Evolutionary conservation across 2,113 vertebrate genomes (phyloP), one percentile per base, ranked within the genome.

Genomic region (Cepphus grylle): DNA sequence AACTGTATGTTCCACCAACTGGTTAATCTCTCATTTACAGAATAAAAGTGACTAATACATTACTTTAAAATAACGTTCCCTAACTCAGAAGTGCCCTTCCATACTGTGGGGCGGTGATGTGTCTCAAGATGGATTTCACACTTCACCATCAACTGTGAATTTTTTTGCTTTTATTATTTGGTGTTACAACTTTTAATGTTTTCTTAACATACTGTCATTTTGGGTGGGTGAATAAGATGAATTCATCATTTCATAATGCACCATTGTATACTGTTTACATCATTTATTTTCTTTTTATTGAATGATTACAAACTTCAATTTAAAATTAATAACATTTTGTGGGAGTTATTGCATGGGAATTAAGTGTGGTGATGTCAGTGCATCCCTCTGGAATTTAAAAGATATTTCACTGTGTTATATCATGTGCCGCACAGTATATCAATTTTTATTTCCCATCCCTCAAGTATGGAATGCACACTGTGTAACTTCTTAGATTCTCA

Each of bases 361-460:
- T 97, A 97, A 97, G 96, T 69, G 55, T 96, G 92, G 94, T 98
- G 98, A 98, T 97, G 98, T 98, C 98, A 98, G 97, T 96, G 95
- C 85, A 97, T 96, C 96, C 83, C 92, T 94, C 96, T 96, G 96
- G 96, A 97, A 97, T 96, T 97, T 92, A 93, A 97, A 97, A 97
- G 97, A 97, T 98, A 97, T 96, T 98, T 97, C 95, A 94, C 98
- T 98, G 98, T 96, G 95, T 97, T 98, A 94, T 97, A 97, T 98
- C 98, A 98, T 97, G 97, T 97, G 97, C 92, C 83, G 13, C 97
- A 97, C 94, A 98, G 89, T 98, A 98, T 98, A 98, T 98, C 98
- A 98, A 97, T 97, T 98, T 98, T 98, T 98, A 98, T 98, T 98
- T 98, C 96, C 97, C 96, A 98, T 98, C 96, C 96, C 95, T 98